Base-by-base conservation (phyloP, 2,888 invertebrate genomes). In the Tiphia femorata region DNA sequence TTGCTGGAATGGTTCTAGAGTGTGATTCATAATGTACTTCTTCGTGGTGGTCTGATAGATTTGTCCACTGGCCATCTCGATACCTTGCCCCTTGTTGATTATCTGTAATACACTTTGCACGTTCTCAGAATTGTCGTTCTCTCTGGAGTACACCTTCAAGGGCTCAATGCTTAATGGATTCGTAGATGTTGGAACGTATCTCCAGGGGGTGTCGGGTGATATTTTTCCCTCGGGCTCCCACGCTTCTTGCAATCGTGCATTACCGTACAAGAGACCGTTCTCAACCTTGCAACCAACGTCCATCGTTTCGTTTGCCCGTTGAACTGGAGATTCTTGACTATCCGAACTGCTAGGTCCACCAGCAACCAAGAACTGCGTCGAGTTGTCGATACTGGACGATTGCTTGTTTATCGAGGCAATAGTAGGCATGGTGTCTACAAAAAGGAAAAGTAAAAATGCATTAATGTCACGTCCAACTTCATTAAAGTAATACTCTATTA, bases 171-270 rank as follows among this genome's bases (percentile, higher is more conserved):
- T 75, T 33, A 82, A 49, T 0, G 80, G 66, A 42, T 77, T 79
- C 14, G 73, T 72, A 3, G 80, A 72, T 1, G 79, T 64, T 0
- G 81, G 78, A 14, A 79, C 78, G 63, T 80, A 82, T 58, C 83
- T 72, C 83, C 83, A 83, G 0, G 82, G 83, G 2, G 82, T 81
- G 25, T 83, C 83, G 0, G 83, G 83, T 0, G 83, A 81, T 0
- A 78, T 62, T 53, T 83, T 83, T 7, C 79, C 71, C 29, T 83
- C 83, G 0, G 81, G 78, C 43, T 83, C 82, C 83, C 83, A 83
- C 3, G 82, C 83, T 29, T 83, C 83, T 47, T 83, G 83, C 1
- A 83, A 58, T 23, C 81, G 71, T 2, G 83, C 82, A 51, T 83
- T 83, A 2, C 79, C 79, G 40, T 82, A 83, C 5, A 83, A 50